These are phyloP conservation scores for Sturnira hondurensis DNA, from an alignment of 2,113 vertebrate genomes.

Conservation along the genomic window DNA sequence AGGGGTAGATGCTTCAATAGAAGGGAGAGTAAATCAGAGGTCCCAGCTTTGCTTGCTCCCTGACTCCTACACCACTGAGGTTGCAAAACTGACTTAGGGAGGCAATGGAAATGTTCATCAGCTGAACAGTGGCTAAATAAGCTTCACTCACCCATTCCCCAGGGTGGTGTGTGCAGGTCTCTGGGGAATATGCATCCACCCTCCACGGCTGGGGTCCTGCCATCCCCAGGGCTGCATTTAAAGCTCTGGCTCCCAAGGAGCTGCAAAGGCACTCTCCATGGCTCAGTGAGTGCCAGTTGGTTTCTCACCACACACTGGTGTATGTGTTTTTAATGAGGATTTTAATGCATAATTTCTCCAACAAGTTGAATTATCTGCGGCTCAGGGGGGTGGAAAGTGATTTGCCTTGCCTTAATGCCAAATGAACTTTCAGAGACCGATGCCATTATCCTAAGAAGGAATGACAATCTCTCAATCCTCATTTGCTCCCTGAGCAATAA, in stretches of 20 bases:
- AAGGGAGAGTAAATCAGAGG: neutral
- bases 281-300: accelerated
- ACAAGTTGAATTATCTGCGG: slow-evolving; percentile 34
- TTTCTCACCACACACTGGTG: neutral
- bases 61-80: neutral
- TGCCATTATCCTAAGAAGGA: neutral
- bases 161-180: neutral
- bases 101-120: too few relatives aligned
- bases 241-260: neutral
- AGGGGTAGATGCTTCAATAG: neutral
- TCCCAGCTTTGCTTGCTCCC: accelerated
- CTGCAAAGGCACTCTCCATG: neutral
- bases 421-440: neutral
- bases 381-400: accelerated
- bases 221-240: neutral
- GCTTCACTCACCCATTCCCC: accelerated
- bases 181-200: accelerated
- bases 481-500: neutral
- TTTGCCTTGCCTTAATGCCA: slow-evolving; percentile 31
- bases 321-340: slow-evolving; percentile 49
- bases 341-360: slow-evolving; percentile 41
- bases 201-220: accelerated
- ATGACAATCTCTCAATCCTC: neutral
- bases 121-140: too few relatives aligned
- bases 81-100: neutral